Evolutionary conservation across 2,113 vertebrate genomes (phyloP), one percentile per base, ranked within the genome.

Genomic region (Thunnus thynnus): DNA sequence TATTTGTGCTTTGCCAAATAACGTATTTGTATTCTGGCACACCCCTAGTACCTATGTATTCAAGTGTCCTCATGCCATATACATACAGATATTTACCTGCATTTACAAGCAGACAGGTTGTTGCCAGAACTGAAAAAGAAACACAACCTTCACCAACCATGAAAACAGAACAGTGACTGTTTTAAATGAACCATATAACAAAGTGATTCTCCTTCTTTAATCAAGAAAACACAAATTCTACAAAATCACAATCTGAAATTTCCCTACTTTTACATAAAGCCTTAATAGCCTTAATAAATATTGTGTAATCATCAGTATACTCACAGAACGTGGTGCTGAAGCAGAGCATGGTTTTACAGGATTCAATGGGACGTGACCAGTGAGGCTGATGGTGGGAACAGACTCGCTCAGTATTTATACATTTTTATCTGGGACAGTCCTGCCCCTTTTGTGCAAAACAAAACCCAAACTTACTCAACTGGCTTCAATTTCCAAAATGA

Each of bases 101-200:
- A 56, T 4, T 27, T 13, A 32, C 7, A 51, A 61, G 27, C 48
- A 74, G n/a, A 14, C 50, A 90, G 5, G n/a, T 47, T 20, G 61
- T 71, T 25, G 76, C 69, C 14, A 86, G 25, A 36, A 76, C 86
- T 90, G 63, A 50, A 66, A 78, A 27, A 56, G 1, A 70, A 57
- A 41, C 36, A 41, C 36, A 2, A 41, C 36, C 8, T 41, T 41
- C 36, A 41, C 36, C 8, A 41, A 10, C 8, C 36, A 41, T 22
- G 22, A 22, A 22, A 22, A 22, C 22, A 22, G 22, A 41, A 41
- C 36, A 30, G 27, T 9, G 7, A 41, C 36, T 41, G 36, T 41
- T 22, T 22, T 22, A 1, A 22, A 22, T 22, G 22, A 22, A 41
- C 36, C 9, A 41, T 41, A 41, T 41, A 2, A 10, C 36, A 9